Evolutionary conservation across 2,113 vertebrate species (phyloP), one percentile per base, ranked within the genome.

Genomic region (Ameiurus melas): DNA sequence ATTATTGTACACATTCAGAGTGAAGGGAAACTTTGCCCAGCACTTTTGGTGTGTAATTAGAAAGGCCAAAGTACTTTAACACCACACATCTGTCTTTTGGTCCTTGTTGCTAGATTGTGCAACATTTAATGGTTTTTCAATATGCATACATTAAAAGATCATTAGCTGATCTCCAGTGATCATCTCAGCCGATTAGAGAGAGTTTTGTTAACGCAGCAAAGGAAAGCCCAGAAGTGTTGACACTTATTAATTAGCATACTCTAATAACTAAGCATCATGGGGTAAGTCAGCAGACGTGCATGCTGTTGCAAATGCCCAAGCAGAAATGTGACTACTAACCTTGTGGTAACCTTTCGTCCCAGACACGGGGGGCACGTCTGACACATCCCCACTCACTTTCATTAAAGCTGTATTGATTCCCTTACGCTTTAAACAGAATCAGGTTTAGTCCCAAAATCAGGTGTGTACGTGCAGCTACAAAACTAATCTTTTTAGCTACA

Each of bases 221-320:
- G 92, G 90, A 94, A 95, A 95, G 88, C 94, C 89, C 95, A 92
- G 89, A 87, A 87, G 27, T 85, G 91, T 92, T 95, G 94, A 94
- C 94, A 94, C 94, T 93, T 95, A 94, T 95, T 95, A 96, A 96
- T 96, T 96, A 95, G 92, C 90, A 78, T 91, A 92, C 92, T 91
- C 90, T 92, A 90, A 90, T 88, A 86, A 39, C 81, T 93, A 90
- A 93, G 92, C 93, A 89, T 90, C 12, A 85, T 75, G 58, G 87
- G 86, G 60, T 83, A 68, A 85, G 80, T 81, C 68, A 25, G 55
- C 83, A 57, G 78, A 33, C 73, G 43, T 19, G 57, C 36, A 27
- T 43, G 33, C 84, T 57, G 70, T n/a, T 9, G 12, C 84, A 25
- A 36, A 85, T 78, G 58, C 73, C 16, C 16, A 53, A 36, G 39